Evolutionary conservation across 2,797 vertebrate species (phyloP), one percentile per base, ranked within the genome.

Genomic region (Lepus townsendii): DNA sequence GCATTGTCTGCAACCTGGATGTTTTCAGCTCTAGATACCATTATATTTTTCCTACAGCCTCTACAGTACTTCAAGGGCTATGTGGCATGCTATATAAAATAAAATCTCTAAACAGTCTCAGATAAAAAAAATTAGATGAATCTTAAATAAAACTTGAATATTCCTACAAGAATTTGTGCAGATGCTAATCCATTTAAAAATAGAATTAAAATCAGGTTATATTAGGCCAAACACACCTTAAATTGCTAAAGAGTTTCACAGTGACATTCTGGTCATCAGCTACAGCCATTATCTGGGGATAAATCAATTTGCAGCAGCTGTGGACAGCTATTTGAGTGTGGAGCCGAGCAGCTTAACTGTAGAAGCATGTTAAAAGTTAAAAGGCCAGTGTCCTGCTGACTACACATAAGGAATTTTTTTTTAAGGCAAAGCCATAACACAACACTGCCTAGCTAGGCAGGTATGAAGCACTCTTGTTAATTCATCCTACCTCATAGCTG

Each of bases 181-280:
- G 62, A 83, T 93, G 93, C 69, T 88, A 93, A 96, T 96, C 90
- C 42, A 89, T 86, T 95, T 87, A 84, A 95, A 97, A 85, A 63
- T n/a, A 65, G 2, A 47, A 5, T 90, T 92, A 93, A 95, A 80
- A 93, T 94, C 62, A 62, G 66, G 84, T 97, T 95, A 87, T 72
- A 86, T 27, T 90, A 92, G 78, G 52, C 0, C 1, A 88, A 90
- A 96, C 95, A 96, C 92, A 97, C 91, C 96, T 96, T 91, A 85
- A 94, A 97, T 97, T 72, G 80, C 82, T 95, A 14, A 89, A 91
- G 93, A 94, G 78, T 95, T 97, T 96, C 89, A 90, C 92, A 91
- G 88, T 92, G 94, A 96, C 96, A 95, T 98, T 98, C 97, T 95
- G 96, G 97, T 97, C 97, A 97, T 97, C 60, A 32, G 85, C 79